Evolutionary conservation across 2,113 vertebrate species (phyloP).

Genomic region (Procavia capensis): DNA sequence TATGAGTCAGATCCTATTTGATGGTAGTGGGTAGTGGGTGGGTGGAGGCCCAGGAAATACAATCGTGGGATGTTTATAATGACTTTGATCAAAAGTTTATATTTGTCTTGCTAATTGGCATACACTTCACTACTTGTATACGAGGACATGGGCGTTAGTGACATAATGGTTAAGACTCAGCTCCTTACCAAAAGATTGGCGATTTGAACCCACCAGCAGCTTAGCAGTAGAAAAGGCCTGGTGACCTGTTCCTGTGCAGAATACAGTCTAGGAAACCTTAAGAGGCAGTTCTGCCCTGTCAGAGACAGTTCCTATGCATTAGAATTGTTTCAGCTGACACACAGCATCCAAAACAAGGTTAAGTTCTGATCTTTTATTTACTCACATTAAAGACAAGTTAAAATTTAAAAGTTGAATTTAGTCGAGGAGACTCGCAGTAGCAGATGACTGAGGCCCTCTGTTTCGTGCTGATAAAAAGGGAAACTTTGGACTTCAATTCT

Average conservation of each 20-base stretch:
- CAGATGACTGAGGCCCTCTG: background rate
- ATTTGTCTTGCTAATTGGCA: background rate
- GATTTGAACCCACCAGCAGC: background rate
- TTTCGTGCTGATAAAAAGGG: background rate
- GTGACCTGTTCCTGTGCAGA: background rate
- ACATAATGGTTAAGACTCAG: too few relatives aligned
- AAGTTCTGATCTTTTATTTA: background rate
- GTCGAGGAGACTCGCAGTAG: background rate
- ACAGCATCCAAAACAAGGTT: background rate
- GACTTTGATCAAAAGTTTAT: background rate
- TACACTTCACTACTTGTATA: background rate
- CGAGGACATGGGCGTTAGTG: background rate
- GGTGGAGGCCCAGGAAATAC: too few relatives aligned
- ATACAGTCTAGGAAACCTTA: background rate
- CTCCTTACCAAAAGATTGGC: background rate
- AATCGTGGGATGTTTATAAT: background rate
- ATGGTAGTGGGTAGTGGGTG: too few relatives aligned
- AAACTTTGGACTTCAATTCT: background rate
- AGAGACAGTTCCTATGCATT: too few relatives aligned
- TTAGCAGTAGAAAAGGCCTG: background rate
- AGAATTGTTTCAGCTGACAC: too few relatives aligned
- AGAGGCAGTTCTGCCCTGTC: too few relatives aligned
- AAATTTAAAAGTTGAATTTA: background rate
- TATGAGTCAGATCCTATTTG: too few relatives aligned
- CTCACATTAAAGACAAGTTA: constrained; percentile 6